Conservation (phyloP, 2,113 vertebrate species). For the Drymodes brunneopygia region DNA sequence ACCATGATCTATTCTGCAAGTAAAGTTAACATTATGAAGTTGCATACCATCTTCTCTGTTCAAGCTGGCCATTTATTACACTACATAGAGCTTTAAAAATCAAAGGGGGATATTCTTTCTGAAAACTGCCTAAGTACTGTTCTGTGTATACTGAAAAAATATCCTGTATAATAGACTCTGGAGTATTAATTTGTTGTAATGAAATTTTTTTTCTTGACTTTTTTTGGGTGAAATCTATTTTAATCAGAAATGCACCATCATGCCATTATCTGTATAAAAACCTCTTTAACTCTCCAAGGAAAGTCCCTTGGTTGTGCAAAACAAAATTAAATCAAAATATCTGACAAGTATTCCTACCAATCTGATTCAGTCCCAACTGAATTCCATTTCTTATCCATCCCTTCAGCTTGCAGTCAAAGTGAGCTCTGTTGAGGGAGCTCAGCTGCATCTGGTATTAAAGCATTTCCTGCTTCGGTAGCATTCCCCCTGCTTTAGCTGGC, state of each 20-base stretch:
- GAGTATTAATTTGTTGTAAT: background rate
- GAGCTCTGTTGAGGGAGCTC: background rate
- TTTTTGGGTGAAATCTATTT: background rate
- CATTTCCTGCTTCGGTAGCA: background rate
- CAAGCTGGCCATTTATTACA: background rate
- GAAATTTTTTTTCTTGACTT: background rate
- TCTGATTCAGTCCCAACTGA: background rate
- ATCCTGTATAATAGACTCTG: background rate
- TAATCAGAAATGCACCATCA: background rate
- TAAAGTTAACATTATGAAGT: background rate
- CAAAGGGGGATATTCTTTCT: background rate
- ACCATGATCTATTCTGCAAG: background rate
- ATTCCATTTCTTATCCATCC: background rate
- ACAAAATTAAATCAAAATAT: background rate
- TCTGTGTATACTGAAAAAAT: background rate
- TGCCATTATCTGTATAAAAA: background rate
- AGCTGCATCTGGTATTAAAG: constrained; percentile 24
- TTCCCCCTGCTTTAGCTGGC: background rate
- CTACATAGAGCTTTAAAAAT: background rate
- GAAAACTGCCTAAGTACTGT: background rate
- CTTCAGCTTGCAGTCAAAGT: background rate
- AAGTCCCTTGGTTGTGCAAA: background rate
- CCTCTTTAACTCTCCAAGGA: background rate
- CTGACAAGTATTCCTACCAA: background rate
- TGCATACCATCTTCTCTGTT: background rate